These are phyloP conservation scores for Sebastes vulpes DNA, from an alignment of 2,797 vertebrate genomes.

Conservation along the genomic window DNA sequence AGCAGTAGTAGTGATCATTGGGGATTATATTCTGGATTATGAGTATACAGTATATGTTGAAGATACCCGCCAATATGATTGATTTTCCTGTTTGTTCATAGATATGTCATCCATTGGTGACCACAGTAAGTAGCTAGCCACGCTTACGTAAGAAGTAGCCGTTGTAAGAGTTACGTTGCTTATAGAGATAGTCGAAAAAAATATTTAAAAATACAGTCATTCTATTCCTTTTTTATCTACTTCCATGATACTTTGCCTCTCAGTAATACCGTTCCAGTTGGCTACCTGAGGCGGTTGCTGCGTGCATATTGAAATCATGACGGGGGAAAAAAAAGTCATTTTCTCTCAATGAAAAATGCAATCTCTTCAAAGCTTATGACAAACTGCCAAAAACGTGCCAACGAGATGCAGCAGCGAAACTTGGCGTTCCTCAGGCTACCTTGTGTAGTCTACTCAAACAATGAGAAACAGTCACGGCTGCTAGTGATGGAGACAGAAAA, in stretches of 20 bases:
- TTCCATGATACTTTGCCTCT: neutral
- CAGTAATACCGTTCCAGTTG: neutral
- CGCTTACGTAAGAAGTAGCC: neutral
- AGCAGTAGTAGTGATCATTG: neutral
- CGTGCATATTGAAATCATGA: neutral
- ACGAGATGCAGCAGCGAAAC: neutral
- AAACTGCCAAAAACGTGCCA: neutral
- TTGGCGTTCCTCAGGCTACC: neutral
- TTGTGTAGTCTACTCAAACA: neutral
- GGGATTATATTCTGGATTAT: neutral
- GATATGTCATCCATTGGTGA: neutral
- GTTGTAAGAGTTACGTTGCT: neutral
- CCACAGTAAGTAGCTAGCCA: neutral
- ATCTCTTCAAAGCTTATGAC: neutral
- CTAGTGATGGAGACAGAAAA: neutral
- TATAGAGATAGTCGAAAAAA: no score
- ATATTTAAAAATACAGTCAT: no score
- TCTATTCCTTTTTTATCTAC: no score
- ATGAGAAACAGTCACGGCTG: neutral
- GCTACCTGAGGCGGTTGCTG: neutral
- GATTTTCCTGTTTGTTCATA: neutral
- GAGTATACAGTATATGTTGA: neutral
- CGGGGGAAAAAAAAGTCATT: neutral
- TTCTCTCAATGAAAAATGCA: neutral
- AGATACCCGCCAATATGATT: neutral